phyloP scores from a whole-genome alignment of 2,113 vertebrate genomes.

The Pagrus major region DNA sequence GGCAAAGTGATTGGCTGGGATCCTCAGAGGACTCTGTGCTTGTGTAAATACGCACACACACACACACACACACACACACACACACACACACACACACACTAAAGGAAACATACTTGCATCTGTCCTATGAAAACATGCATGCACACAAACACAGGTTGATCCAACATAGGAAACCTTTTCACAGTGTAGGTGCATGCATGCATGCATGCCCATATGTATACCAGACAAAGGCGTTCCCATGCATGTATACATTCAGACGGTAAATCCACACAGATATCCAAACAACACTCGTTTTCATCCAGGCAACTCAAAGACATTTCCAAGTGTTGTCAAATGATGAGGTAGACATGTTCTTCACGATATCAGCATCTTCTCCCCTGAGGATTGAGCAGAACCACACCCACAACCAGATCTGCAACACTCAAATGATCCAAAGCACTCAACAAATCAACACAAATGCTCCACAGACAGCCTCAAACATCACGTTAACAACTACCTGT shows the following conservation, averaged over 20 bases:
- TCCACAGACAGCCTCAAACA: neutral
- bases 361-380: constrained; percentile 17
- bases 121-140: neutral
- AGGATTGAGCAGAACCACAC: neutral
- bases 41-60: constrained; percentile 24
- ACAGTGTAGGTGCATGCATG: neutral
- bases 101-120: neutral
- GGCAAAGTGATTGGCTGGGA: constrained; percentile 55
- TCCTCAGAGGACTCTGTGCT: constrained; percentile 28
- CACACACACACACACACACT: neutral
- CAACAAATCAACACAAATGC: constrained; percentile 8
- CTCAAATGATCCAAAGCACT: constrained; percentile 1
- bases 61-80: neutral
- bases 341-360: constrained; percentile 3
- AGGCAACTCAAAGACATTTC: constrained; percentile 32
- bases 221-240: neutral
- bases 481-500: constrained; percentile 13
- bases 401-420: constrained; percentile 21
- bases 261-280: constrained; percentile 19
- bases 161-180: neutral
- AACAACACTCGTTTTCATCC: constrained; percentile 14
- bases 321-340: constrained; percentile 31
- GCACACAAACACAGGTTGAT: neutral
- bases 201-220: neutral
- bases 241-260: neutral